Evolutionary conservation across 2,888 invertebrate genomes (phyloP).

Genomic region (Hypercompe scribonia): DNA sequence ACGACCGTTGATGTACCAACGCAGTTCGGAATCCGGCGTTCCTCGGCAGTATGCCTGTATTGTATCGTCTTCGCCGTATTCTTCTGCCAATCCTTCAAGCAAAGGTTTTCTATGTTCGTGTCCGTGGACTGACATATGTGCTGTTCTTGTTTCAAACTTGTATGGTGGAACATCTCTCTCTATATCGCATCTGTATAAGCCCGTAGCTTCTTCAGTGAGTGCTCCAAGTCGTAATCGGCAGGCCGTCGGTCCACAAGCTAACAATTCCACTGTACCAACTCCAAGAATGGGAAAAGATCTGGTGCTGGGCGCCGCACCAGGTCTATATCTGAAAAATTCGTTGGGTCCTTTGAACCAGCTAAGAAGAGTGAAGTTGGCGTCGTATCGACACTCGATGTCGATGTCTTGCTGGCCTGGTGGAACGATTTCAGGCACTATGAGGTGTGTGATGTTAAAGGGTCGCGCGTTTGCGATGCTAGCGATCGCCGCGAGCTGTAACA

Average conservation of each 20-base stretch:
- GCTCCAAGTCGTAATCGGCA: constrained; percentile 72
- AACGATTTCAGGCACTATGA: constrained; percentile 71
- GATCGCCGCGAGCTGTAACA: constrained; percentile 53
- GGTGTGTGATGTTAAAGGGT: constrained; percentile 74
- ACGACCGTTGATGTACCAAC: constrained; percentile 78
- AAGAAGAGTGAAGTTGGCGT: constrained; percentile 80
- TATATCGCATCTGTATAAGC: constrained; percentile 78
- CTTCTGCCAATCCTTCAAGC: constrained; percentile 71
- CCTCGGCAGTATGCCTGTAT: constrained; percentile 76
- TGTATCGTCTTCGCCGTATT: constrained; percentile 72
- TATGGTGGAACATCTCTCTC: constrained; percentile 76
- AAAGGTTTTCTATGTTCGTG: constrained; percentile 68
- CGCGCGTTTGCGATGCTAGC: constrained; percentile 55
- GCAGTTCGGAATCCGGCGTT: constrained; percentile 68
- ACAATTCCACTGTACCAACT: constrained; percentile 71
- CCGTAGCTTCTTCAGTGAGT: constrained; percentile 75
- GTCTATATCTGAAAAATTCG: constrained; percentile 80
- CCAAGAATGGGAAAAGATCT: constrained; percentile 73
- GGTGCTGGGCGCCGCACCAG: constrained; percentile 73
- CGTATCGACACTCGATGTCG: constrained; percentile 78
- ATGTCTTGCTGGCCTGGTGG: constrained; percentile 67
- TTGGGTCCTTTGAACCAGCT: constrained; percentile 79
- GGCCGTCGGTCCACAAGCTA: constrained; percentile 73
- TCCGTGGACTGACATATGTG: constrained; percentile 74
- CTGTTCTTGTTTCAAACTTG: constrained; percentile 69